phyloP scores from a whole-genome alignment of 1,140 invertebrate genomes.

The Eufriesea mexicana region DNA sequence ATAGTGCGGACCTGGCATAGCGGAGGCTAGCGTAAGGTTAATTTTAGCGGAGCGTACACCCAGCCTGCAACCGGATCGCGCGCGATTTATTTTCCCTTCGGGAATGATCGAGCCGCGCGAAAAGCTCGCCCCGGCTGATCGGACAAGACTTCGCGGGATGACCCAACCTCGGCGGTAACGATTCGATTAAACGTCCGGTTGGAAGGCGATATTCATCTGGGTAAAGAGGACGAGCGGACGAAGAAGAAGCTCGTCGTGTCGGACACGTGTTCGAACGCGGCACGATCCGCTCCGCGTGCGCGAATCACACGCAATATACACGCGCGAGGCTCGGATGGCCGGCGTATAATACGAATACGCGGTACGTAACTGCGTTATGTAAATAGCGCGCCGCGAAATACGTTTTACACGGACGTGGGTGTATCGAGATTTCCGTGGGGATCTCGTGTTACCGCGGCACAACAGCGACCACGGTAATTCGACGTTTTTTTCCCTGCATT shows the following conservation, averaged over 20 bases:
- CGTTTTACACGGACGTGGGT: constrained; percentile 66
- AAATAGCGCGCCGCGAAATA: constrained; percentile 60
- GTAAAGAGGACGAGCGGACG: constrained; percentile 11
- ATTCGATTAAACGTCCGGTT: constrained; percentile 42
- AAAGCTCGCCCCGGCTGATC: not conserved
- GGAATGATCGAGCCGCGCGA: not conserved
- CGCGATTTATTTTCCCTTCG: not conserved
- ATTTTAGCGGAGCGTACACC: constrained; percentile 12
- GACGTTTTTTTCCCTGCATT: constrained; percentile 45
- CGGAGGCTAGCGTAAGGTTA: constrained; percentile 3
- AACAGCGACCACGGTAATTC: constrained; percentile 48
- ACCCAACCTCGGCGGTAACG: constrained; percentile 12
- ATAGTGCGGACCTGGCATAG: not conserved
- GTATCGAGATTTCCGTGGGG: constrained; percentile 73
- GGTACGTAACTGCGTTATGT: constrained; percentile 61
- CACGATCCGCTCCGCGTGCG: not conserved
- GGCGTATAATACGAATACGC: constrained; percentile 42
- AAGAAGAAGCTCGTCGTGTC: constrained; percentile 29
- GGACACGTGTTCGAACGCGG: constrained; percentile 41
- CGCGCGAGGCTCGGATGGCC: not conserved
- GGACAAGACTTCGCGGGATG: too few relatives aligned
- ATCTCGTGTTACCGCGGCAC: constrained; percentile 66
- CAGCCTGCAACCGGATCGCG: not conserved
- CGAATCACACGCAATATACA: constrained; percentile 54
- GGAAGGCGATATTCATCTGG: constrained; percentile 35